These are phyloP conservation scores for Blera fallax DNA, from an alignment of 2,888 invertebrate genomes.

Conservation along the genomic window DNA sequence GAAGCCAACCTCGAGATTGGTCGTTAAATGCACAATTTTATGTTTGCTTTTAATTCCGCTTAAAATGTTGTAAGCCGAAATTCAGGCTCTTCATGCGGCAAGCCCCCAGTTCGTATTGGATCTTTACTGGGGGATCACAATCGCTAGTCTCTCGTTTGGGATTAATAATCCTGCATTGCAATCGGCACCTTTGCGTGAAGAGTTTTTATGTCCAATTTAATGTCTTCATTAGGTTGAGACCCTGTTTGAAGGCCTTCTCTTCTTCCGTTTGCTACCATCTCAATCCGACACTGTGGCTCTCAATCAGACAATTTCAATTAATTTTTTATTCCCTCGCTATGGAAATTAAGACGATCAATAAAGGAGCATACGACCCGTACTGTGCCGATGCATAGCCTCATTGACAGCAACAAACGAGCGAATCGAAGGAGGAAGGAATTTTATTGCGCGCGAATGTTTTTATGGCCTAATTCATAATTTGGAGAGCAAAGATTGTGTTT, in stretches of 20 bases:
- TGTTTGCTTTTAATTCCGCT: conserved; percentile 63
- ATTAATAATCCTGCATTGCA: conserved; percentile 62
- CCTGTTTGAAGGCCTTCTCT: conserved; percentile 24
- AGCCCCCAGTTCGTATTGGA: conserved; percentile 10
- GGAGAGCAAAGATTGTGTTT: conserved; percentile 21
- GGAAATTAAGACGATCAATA: conserved; percentile 61
- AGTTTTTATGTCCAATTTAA: conserved; percentile 66
- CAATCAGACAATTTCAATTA: conserved; percentile 72
- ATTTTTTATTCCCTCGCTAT: conserved; percentile 62
- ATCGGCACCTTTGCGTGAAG: conserved; percentile 59
- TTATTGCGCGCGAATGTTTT: conserved; percentile 66
- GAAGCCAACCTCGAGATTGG: conserved; percentile 4
- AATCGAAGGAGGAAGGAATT: conserved; percentile 30
- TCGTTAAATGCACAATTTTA: conserved; percentile 64
- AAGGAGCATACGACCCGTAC: conserved; percentile 4
- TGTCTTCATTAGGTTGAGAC: conserved; percentile 67
- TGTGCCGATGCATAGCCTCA: neutral
- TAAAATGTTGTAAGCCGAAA: conserved; percentile 58
- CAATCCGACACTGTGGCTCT: conserved; percentile 4
- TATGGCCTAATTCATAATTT: conserved; percentile 68
- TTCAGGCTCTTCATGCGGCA: conserved; percentile 28
- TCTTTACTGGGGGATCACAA: conserved; percentile 43
- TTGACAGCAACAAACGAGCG: conserved; percentile 47
- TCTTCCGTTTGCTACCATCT: neutral
- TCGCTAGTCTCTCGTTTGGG: conserved; percentile 22